Percentiles rank a stretch among this genome's conserved stretches.
Conservation (phyloP, 2,888 invertebrate genomes). For the Leucophora obtusa region DNA sequence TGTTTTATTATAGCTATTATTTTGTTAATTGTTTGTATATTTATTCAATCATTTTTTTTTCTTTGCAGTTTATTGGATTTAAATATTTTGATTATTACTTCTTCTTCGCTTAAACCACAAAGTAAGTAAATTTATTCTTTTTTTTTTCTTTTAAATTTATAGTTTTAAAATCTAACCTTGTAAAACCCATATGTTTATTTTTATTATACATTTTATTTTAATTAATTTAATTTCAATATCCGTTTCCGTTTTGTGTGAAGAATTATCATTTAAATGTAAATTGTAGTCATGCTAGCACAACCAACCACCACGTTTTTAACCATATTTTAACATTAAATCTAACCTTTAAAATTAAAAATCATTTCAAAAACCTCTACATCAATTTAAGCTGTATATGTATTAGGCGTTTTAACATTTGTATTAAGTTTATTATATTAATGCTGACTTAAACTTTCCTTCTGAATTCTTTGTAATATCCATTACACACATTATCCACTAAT, state of each 20-base stretch:
- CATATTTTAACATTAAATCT: neutral
- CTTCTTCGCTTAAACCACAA: conserved; percentile 38
- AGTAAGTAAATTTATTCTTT: conserved; percentile 11
- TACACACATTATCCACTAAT: neutral
- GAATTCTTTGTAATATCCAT: neutral
- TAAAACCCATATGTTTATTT: neutral
- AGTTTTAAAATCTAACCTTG: neutral
- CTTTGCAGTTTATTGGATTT: conserved; percentile 54
- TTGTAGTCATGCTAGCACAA: neutral
- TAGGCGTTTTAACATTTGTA: neutral
- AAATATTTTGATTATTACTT: conserved; percentile 34
- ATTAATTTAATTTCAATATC: conserved; percentile 24
- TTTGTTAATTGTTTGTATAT: neutral
- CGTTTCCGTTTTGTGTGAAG: conserved; percentile 10
- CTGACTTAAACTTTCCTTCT: neutral
- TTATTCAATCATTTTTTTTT: conserved; percentile 14
- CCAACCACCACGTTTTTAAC: neutral
- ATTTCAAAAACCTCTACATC: neutral
- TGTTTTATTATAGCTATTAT: neutral
- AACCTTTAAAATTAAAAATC: conserved; percentile 9
- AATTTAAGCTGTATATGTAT: neutral
- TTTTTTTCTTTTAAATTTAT: neutral
- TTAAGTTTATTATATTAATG: neutral
- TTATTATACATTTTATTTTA: neutral
- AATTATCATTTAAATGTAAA: neutral